Evolutionary conservation across 2,113 vertebrate species (phyloP).

Genomic region (Sardina pilchardus): DNA sequence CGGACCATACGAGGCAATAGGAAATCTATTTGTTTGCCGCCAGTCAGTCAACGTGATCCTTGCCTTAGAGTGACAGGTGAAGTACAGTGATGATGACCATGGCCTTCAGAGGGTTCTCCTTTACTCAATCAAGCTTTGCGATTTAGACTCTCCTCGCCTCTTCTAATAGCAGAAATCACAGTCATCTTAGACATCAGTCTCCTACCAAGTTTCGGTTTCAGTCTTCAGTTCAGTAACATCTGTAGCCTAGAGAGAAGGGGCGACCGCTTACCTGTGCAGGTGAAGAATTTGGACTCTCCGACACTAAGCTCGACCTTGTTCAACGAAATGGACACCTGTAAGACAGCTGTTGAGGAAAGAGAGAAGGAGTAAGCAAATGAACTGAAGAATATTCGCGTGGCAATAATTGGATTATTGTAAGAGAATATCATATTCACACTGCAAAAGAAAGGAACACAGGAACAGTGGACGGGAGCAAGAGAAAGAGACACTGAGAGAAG

Average conservation of each 20-base stretch:
- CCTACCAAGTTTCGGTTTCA: background rate
- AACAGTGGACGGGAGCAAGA: background rate
- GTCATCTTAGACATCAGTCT: background rate
- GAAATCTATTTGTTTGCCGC: too few species aligned
- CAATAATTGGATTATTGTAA: background rate
- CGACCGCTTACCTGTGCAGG: slow-evolving; percentile 85
- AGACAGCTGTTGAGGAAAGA: slow-evolving; percentile 77
- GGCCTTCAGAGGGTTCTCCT: too few species aligned
- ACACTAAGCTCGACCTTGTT: slow-evolving; percentile 97
- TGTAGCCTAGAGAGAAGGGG: background rate
- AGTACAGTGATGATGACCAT: background rate
- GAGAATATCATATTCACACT: background rate
- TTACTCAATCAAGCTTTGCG: background rate
- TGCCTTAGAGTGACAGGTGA: background rate
- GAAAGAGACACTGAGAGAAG: background rate
- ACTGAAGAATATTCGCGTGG: background rate
- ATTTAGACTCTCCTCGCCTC: background rate
- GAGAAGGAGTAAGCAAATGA: background rate
- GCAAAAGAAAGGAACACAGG: background rate
- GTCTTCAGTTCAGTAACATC: background rate
- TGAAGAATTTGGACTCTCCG: slow-evolving; percentile 98
- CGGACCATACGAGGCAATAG: too few species aligned
- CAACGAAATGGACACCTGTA: slow-evolving; percentile 96
- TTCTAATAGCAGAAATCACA: background rate
- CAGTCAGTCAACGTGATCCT: too few species aligned